Evolutionary conservation across 2,113 vertebrate genomes (phyloP).

Genomic region (Hiodon tergisus): DNA sequence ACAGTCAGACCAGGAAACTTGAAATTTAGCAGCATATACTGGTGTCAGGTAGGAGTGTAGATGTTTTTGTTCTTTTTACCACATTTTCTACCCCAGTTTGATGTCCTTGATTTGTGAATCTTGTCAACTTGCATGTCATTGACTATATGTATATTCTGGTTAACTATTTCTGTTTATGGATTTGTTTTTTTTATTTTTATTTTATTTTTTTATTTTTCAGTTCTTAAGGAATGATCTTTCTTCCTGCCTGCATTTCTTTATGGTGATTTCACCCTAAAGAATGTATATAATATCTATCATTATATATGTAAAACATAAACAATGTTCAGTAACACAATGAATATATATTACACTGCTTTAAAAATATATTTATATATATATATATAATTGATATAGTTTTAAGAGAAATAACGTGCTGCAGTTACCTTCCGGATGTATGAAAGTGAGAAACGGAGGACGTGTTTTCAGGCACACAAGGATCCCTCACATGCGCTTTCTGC

Average conservation of each 20-base stretch:
- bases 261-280: no score
- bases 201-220: no score
- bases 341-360: no score
- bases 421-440: conserved; percentile 19
- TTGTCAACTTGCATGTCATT: conserved; percentile 34
- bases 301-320: no score
- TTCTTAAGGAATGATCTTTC: no score
- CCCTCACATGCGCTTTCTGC: conserved; percentile 59
- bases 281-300: no score
- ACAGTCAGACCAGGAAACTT: neutral
- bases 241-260: no score
- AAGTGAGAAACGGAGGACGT: conserved; percentile 39
- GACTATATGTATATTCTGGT: conserved; percentile 16
- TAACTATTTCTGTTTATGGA: conserved; percentile 13
- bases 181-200: neutral
- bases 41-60: conserved; percentile 8
- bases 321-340: no score
- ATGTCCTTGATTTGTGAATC: conserved; percentile 16
- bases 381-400: no score
- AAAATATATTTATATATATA: no score
- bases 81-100: conserved; percentile 15
- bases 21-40: neutral
- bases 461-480: conserved; percentile 42
- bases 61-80: neutral
- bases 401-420: conserved; percentile 3